A percentile compares a stretch with the other conserved stretches of the same genome.
Evolutionary conservation across 2,888 invertebrate species (phyloP).

Genomic region (Caenorhabditis uteleia): DNA sequence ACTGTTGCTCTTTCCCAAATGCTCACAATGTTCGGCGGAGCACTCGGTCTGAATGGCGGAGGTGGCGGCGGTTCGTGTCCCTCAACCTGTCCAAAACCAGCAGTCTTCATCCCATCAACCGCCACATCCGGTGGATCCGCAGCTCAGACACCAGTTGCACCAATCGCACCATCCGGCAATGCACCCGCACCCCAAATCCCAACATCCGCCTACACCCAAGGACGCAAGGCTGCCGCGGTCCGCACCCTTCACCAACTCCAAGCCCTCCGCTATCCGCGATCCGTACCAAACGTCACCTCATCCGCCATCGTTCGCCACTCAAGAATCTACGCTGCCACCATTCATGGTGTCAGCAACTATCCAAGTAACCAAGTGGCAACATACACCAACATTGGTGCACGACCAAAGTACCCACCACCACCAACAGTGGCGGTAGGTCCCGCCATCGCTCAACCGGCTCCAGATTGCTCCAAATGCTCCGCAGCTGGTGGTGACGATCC

Average conservation of each 20-base stretch:
- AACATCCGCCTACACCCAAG: conserved; percentile 28
- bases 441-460: conserved; percentile 24
- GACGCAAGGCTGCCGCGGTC: conserved; percentile 31
- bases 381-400: conserved; percentile 18
- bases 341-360: conserved; percentile 26
- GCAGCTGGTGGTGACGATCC: conserved; percentile 49
- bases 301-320: neutral
- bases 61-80: conserved; percentile 27
- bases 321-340: conserved; percentile 24
- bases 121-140: conserved; percentile 14
- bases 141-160: conserved; percentile 10
- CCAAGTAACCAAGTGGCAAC: conserved; percentile 9
- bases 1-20: conserved; percentile 58
- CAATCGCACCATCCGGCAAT: conserved; percentile 16
- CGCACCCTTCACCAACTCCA: conserved; percentile 33
- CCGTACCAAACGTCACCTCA: neutral
- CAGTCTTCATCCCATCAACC: conserved; percentile 19
- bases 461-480: conserved; percentile 48
- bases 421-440: conserved; percentile 33
- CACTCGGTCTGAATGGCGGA: conserved; percentile 47
- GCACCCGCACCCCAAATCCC: conserved; percentile 48
- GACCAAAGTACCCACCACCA: conserved; percentile 39
- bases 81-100: conserved; percentile 27
- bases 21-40: conserved; percentile 55
- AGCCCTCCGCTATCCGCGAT: conserved; percentile 29